Evolutionary conservation across 2,797 vertebrate genomes (phyloP).

Genomic region (Neosalanx taihuensis): DNA sequence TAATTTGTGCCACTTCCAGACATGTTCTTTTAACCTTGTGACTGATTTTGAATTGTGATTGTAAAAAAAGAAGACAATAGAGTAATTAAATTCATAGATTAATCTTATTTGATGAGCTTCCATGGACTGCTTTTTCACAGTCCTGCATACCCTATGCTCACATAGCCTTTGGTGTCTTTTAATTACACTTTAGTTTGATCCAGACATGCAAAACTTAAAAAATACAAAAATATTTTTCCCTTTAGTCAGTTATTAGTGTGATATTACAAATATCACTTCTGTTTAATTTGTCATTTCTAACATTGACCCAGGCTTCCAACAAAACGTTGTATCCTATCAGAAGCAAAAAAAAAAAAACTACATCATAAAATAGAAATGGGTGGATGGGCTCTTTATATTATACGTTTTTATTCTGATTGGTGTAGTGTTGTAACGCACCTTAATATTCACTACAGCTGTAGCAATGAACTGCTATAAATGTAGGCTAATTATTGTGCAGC

Average conservation of each 20-base stretch:
- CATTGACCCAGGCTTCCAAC: background rate
- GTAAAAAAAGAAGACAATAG: constrained; percentile 29
- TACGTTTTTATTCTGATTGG: constrained; percentile 28
- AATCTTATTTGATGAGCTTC: background rate
- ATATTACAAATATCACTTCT: background rate
- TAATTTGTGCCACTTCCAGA: constrained; percentile 30
- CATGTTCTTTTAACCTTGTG: constrained; percentile 34
- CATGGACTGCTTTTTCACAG: constrained; percentile 5
- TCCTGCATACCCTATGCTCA: background rate
- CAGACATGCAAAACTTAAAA: background rate
- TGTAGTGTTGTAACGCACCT: constrained; percentile 48
- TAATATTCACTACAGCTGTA: constrained; percentile 27
- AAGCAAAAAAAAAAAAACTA: background rate
- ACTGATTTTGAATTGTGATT: constrained; percentile 34
- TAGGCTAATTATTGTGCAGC: constrained; percentile 32
- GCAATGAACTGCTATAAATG: constrained; percentile 25
- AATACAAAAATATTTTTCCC: background rate
- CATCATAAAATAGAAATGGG: background rate
- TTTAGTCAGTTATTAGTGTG: background rate
- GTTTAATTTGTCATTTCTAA: background rate
- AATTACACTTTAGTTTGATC: background rate
- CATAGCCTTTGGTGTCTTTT: constrained; percentile 14
- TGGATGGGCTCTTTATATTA: constrained; percentile 53
- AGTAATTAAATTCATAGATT: constrained; percentile 25
- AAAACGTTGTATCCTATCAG: background rate